Evolutionary conservation across 2,888 invertebrate species (phyloP).

Genomic region (Pteria penguin): DNA sequence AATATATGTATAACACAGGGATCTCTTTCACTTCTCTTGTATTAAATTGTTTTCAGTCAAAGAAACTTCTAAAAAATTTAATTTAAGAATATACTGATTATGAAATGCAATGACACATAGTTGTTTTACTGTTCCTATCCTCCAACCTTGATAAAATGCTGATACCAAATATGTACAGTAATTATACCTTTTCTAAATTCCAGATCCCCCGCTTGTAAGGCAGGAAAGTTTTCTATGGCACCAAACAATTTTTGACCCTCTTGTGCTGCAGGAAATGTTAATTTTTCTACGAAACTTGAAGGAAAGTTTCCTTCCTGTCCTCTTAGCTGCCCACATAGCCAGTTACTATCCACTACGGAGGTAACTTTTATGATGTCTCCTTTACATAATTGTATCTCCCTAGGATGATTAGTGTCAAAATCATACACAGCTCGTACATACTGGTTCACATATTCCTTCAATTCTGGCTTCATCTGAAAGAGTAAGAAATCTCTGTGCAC

Average conservation of each 20-base stretch:
- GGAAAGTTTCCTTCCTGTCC: conserved; percentile 74
- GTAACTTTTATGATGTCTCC: conserved; percentile 74
- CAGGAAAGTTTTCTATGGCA: conserved; percentile 70
- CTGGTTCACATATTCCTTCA: conserved; percentile 65
- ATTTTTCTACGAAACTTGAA: conserved; percentile 69
- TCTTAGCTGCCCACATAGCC: conserved; percentile 68
- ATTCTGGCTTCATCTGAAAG: conserved; percentile 68
- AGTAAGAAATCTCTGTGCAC: too few relatives aligned
- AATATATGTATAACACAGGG: too few relatives aligned
- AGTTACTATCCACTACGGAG: conserved; percentile 72
- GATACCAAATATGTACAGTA: too few relatives aligned
- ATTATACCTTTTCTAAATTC: conserved; percentile 72
- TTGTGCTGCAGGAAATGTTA: conserved; percentile 62
- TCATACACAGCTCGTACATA: conserved; percentile 74
- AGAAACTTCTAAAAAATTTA: too few relatives aligned
- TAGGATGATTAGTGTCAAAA: conserved; percentile 67
- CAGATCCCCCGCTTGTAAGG: conserved; percentile 73
- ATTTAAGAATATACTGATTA: too few relatives aligned
- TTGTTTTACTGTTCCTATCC: too few relatives aligned
- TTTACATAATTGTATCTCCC: conserved; percentile 69
- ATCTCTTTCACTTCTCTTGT: too few relatives aligned
- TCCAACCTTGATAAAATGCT: too few relatives aligned
- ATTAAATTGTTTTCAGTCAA: too few relatives aligned
- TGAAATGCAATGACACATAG: too few relatives aligned
- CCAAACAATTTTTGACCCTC: conserved; percentile 72